A percentile compares a stretch with the other conserved stretches of the same genome.
These are phyloP conservation scores for Caenorhabditis sulstoni DNA, from an alignment of 2,888 invertebrate species.

Conservation along the genomic window DNA sequence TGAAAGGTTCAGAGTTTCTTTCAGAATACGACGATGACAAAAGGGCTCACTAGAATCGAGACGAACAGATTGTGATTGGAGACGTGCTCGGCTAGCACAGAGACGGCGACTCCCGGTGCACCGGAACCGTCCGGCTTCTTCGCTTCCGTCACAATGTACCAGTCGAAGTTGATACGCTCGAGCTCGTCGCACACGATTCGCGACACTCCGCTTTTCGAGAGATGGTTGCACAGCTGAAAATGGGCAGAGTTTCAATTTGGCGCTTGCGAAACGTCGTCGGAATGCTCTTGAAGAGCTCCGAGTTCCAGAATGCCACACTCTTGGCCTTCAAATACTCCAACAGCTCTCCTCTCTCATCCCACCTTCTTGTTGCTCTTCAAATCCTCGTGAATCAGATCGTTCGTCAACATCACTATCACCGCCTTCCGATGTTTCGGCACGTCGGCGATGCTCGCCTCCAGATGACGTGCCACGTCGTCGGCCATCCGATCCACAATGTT, in stretches of 20 bases:
- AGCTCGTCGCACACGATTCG: slow-evolving; percentile 61
- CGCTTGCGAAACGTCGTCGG: not conserved
- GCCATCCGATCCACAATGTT: slow-evolving; percentile 56
- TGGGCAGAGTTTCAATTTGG: too few species aligned
- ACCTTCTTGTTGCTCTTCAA: slow-evolving; percentile 60
- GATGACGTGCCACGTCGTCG: slow-evolving; percentile 56
- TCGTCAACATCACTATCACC: slow-evolving; percentile 49
- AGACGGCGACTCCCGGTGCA: not conserved
- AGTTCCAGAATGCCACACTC: too few species aligned
- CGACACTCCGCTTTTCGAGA: slow-evolving; percentile 61
- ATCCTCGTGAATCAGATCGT: slow-evolving; percentile 64
- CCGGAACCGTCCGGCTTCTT: slow-evolving; percentile 7
- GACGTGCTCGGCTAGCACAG: slow-evolving; percentile 33
- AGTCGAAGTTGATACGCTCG: slow-evolving; percentile 53
- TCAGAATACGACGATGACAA: not conserved
- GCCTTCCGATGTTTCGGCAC: slow-evolving; percentile 60
- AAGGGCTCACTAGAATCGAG: slow-evolving; percentile 55
- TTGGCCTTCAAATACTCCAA: too few species aligned
- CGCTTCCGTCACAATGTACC: slow-evolving; percentile 36
- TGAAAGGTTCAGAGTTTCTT: slow-evolving; percentile 32
- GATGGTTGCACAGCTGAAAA: slow-evolving; percentile 27
- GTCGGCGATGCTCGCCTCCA: slow-evolving; percentile 55
- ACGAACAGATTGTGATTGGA: slow-evolving; percentile 46
- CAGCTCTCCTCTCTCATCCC: too few species aligned
- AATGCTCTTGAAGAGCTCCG: too few species aligned